Percentiles rank a stretch among this genome's conserved stretches.
Conservation (phyloP, 1,140 invertebrate genomes). For the Drosophila tropicalis region DNA sequence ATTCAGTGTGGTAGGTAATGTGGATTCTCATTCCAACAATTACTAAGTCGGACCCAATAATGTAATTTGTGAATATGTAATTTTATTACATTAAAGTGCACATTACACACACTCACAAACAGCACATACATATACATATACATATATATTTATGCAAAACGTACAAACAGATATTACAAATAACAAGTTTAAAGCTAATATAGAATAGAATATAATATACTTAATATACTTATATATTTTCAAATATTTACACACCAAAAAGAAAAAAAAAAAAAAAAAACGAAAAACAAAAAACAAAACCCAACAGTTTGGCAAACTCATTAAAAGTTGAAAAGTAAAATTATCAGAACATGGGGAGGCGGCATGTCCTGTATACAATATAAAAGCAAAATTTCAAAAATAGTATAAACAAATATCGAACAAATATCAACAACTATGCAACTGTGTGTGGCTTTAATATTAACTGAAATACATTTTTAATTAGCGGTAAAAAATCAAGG, state of each 20-base stretch:
- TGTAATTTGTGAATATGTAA: constrained; percentile 19
- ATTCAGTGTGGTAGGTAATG: too few species aligned
- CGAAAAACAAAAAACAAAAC: constrained; percentile 10
- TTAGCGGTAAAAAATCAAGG: constrained; percentile 18
- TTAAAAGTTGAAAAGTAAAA: constrained; percentile 43
- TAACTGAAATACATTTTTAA: constrained; percentile 35
- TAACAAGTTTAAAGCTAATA: constrained; percentile 30
- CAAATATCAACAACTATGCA: constrained; percentile 34
- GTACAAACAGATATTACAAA: constrained; percentile 23
- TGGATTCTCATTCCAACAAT: too few species aligned
- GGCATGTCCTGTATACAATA: background rate
- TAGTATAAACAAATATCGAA: constrained; percentile 18
- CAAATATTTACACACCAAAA: constrained; percentile 56
- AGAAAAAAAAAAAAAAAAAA: constrained; percentile 24
- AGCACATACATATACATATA: constrained; percentile 5
- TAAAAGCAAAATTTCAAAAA: constrained; percentile 15
- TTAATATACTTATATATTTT: constrained; percentile 54
- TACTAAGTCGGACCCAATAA: background rate
- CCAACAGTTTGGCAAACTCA: constrained; percentile 37
- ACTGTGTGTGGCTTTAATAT: constrained; percentile 11
- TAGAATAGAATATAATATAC: constrained; percentile 4
- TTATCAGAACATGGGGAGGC: background rate
- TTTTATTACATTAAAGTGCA: constrained; percentile 34
- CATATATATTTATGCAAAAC: constrained; percentile 8
- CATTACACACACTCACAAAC: constrained; percentile 14